phyloP scores from a whole-genome alignment of 2,797 vertebrate genomes.

The Octomys mimax region DNA sequence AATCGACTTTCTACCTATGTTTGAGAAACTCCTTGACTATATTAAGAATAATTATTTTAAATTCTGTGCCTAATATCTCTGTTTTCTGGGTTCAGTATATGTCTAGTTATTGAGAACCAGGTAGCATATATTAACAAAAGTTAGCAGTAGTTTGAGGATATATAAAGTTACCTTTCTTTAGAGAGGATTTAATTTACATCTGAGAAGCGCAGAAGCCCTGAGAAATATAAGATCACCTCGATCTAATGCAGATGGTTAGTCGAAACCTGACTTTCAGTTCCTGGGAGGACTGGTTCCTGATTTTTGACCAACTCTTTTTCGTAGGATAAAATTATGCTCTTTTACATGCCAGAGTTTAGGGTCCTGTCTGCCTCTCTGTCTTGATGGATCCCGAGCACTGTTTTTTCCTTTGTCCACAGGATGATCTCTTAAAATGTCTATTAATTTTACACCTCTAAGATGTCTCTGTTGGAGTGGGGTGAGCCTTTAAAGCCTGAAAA shows the following conservation, averaged over 20 bases:
- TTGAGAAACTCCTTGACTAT: constrained; percentile 34
- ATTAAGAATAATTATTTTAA: constrained; percentile 54
- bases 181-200: constrained; percentile 54
- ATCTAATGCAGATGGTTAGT: neutral
- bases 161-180: constrained; percentile 46
- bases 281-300: neutral
- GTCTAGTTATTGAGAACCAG: neutral
- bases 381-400: neutral
- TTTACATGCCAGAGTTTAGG: neutral
- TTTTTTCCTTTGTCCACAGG: neutral
- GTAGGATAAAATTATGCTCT: neutral
- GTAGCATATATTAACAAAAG: constrained; percentile 4
- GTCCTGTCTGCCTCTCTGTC: neutral
- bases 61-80: constrained; percentile 28
- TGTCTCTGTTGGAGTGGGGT: neutral
- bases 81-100: neutral
- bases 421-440: neutral
- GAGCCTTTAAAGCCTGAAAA: neutral
- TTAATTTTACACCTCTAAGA: constrained; percentile 14
- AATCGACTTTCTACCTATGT: constrained; percentile 28
- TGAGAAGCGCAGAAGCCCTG: neutral
- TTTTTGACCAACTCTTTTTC: neutral
- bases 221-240: constrained; percentile 29
- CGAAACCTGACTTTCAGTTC: neutral
- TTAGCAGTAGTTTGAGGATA: constrained; percentile 43